phyloP scores from a whole-genome alignment of 2,888 invertebrate genomes.

The Odontocerum albicorne region DNA sequence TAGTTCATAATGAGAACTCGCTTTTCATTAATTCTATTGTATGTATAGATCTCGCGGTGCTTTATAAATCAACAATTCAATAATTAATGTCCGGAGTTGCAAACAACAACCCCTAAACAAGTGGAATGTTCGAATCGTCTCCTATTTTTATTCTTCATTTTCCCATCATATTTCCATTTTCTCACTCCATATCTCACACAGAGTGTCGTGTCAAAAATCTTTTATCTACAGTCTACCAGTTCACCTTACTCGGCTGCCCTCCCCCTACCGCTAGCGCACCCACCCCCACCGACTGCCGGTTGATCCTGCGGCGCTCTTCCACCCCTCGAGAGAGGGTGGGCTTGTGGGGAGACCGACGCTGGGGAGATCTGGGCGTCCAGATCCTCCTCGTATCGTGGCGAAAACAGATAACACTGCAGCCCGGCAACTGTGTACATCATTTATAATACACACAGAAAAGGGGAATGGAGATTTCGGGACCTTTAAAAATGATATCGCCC shows the following conservation, averaged over 20 bases:
- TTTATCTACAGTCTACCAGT: constrained; percentile 14
- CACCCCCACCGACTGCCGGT: constrained; percentile 16
- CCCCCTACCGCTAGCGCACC: constrained; percentile 6
- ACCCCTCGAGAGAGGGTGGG: constrained; percentile 10
- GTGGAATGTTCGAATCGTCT: constrained; percentile 1
- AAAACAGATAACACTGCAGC: constrained; percentile 34
- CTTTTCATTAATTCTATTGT: too few species aligned
- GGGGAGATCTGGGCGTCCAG: constrained; percentile 17
- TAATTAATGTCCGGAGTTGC: too few species aligned
- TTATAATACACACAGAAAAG: constrained; percentile 30
- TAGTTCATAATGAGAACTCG: too few species aligned
- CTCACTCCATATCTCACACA: constrained; percentile 18
- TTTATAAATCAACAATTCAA: too few species aligned
- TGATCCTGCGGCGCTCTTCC: too few species aligned
- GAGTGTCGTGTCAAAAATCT: constrained; percentile 22
- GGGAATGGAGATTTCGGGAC: constrained; percentile 34
- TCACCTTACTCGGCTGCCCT: background rate
- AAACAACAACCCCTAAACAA: constrained; percentile 4
- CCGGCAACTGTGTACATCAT: constrained; percentile 32
- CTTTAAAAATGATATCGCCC: constrained; percentile 35
- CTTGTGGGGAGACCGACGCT: constrained; percentile 11
- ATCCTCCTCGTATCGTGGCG: constrained; percentile 31
- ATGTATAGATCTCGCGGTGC: too few species aligned
- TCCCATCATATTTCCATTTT: constrained; percentile 18
- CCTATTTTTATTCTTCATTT: background rate